Base-by-base conservation (phyloP, 2,888 invertebrate genomes). In the Eristalinus sepulchralis region DNA sequence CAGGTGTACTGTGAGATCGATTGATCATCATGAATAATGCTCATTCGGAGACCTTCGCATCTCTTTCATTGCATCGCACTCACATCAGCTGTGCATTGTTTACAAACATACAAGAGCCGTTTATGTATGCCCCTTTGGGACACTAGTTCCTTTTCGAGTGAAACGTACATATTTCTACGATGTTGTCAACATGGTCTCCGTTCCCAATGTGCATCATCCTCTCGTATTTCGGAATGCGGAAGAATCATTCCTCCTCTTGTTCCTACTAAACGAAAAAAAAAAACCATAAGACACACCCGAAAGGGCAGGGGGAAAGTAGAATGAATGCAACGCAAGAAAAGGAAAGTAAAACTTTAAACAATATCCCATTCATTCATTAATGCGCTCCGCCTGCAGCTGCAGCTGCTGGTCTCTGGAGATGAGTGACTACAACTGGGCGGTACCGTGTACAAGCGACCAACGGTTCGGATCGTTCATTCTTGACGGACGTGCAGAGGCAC, bases 301-400 rank as follows among this genome's bases (percentile, higher is more conserved):
- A 53, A 59, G 47, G 59, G 20, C 47, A 8, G 53, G 47, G 47
- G 39, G 47, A 66, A 13, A 34, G 39, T 20, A 55, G 10, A 1
- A 60, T 47, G 17, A 47, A 47, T 47, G 11, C 10, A 67, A 59
- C 64, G 22, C 20, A 68, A 39, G 70, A 64, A 78, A 82, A 63
- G 57, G 72, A 85, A 77, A 82, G 84, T 85, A 68, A 72, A 85
- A 77, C 76, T 85, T 81, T 57, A 84, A 84, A 84, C 81, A 81
- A 80, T 82, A 81, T 85, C 77, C 2, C 84, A 82, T 85, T 81
- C 81, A 81, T 81, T 85, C 76, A 85, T 84, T 84, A 66, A 81
- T 84, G 75, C 39, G 34, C 27, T 64, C 24, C 34, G 27, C 39
- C 53, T 53, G 17, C n/a, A 59, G 64, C 53, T 53, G 17, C n/a